Evolutionary conservation across 2,113 vertebrate genomes (phyloP), one percentile per base, ranked within the genome.

Genomic region (Athene cunicularia): DNA sequence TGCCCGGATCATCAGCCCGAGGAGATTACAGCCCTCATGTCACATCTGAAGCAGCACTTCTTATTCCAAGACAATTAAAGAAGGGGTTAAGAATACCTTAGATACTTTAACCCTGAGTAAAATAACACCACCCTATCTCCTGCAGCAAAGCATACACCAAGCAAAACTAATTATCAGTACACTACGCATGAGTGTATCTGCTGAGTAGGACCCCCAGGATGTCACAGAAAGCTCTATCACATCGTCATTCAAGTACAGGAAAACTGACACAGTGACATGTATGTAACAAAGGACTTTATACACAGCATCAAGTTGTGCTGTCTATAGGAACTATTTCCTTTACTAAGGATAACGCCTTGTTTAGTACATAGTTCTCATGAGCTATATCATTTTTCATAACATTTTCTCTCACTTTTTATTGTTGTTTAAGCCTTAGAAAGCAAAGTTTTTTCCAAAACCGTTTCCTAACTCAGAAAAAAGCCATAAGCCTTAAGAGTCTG

Each of bases 391-490:
- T 76, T 88, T 86, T 80, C 72, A 85, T 43, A 47, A 84, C 76
- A 82, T 77, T 75, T 77, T 67, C 63, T 53, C 72, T 77, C 37
- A 50, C 56, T 75, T 95, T 28, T 60, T 67, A 79, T 56, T 71
- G 17, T 33, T 63, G 17, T 72, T 92, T 88, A 66, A 88, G 27
- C 71, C 68, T 90, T 52, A 58, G 68, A 79, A 94, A 91, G 89
- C 49, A 71, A 94, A 71, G 50, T 50, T 62, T 86, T 76, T 76
- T 60, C 81, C 86, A 77, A 93, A 86, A 75, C 33, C 33, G 37
- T 88, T 90, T 59, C 66, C 73, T 63, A 60, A 43, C 26, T 73
- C 56, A 75, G 68, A 55, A 72, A 72, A 91, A 96, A 83, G 3
- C 6, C 41, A 71, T 47, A 79, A 85, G 52, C 47, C 41, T 43